Percentiles rank a stretch among this genome's conserved stretches.
phyloP scores from a whole-genome alignment of 2,888 invertebrate genomes.

The Hemithea aestivaria region DNA sequence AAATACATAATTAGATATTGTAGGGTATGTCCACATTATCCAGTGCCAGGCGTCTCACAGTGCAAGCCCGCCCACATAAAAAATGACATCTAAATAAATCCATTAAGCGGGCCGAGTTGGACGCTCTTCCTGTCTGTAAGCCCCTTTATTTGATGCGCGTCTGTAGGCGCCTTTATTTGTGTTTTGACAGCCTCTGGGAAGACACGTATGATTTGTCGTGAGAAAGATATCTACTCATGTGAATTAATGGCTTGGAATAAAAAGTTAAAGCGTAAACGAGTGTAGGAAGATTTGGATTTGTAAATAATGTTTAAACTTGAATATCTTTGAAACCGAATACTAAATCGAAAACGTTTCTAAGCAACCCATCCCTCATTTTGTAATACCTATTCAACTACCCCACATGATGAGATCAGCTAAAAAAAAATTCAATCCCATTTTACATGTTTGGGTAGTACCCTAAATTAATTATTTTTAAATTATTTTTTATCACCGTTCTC shows the following conservation, averaged over 20 bases:
- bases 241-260: slow-evolving; percentile 16
- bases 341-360: too few species aligned
- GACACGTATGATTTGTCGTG: slow-evolving; percentile 64
- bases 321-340: too few species aligned
- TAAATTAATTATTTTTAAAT: too few species aligned
- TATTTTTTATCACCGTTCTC: too few species aligned
- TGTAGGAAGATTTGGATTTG: not conserved
- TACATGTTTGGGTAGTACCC: too few species aligned
- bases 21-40: slow-evolving; percentile 49
- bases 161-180: slow-evolving; percentile 68
- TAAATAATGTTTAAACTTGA: too few species aligned
- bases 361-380: too few species aligned
- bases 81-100: slow-evolving; percentile 80
- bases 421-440: too few species aligned
- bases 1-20: slow-evolving; percentile 9
- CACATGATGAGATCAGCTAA: too few species aligned
- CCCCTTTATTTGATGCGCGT: slow-evolving; percentile 65
- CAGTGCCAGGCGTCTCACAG: slow-evolving; percentile 55
- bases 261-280: slow-evolving; percentile 4
- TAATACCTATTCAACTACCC: too few species aligned
- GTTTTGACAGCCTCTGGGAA: slow-evolving; percentile 58
- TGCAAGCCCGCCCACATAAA: slow-evolving; percentile 76
- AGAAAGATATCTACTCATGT: slow-evolving; percentile 57
- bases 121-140: slow-evolving; percentile 62
- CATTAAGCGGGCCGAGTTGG: slow-evolving; percentile 57